phyloP scores from a whole-genome alignment of 1,140 invertebrate genomes.

The Octopus bimaculoides region DNA sequence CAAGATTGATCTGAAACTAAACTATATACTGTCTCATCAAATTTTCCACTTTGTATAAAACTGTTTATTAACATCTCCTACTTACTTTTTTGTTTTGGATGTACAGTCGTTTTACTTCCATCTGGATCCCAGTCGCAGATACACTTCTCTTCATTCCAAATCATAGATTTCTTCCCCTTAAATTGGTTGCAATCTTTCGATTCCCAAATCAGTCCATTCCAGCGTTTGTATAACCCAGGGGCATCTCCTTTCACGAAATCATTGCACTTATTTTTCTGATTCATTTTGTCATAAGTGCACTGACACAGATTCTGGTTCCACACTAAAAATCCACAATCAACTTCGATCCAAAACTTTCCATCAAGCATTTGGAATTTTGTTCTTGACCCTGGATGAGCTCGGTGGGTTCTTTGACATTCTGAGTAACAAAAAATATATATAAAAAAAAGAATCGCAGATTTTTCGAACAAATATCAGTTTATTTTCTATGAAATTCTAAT shows the following conservation, averaged over 20 bases:
- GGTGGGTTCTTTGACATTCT: conserved; percentile 1
- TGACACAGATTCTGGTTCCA: not conserved
- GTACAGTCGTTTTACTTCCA: not conserved
- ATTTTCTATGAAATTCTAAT: no score
- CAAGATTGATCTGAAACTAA: no score
- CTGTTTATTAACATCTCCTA: not conserved
- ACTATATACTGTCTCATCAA: no score
- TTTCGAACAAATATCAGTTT: no score
- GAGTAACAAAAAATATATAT: no score
- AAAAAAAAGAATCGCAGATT: no score
- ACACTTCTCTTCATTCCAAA: conserved; percentile 11
- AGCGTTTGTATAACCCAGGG: not conserved
- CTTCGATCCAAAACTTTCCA: conserved; percentile 10
- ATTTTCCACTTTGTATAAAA: no score
- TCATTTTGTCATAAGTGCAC: not conserved
- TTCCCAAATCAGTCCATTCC: conserved; percentile 1
- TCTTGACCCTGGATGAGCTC: not conserved
- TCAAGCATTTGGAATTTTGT: conserved; percentile 10
- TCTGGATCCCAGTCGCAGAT: not conserved
- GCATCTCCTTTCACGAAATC: not conserved
- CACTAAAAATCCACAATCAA: conserved; percentile 3
- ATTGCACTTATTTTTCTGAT: not conserved
- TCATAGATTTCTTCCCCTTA: not conserved
- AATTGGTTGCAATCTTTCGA: not conserved
- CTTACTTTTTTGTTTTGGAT: not conserved